These are phyloP conservation scores for Asobara japonica DNA, from an alignment of 1,140 invertebrate species.

Conservation along the genomic window DNA sequence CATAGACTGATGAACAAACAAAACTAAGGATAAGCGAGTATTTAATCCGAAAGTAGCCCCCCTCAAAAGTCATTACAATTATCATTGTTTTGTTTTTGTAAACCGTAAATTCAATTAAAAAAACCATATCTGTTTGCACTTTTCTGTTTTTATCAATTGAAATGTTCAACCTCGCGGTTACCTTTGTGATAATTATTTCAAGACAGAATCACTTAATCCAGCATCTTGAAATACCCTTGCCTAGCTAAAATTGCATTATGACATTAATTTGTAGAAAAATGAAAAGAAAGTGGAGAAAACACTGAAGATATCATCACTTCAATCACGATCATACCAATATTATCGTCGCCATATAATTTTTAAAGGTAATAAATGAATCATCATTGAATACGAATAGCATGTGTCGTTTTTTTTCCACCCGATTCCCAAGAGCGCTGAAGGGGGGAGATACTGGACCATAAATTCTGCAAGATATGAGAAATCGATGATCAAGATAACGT, in stretches of 20 bases:
- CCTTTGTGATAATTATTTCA: constrained; percentile 5
- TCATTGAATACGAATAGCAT: constrained; percentile 45
- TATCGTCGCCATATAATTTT: constrained; percentile 55
- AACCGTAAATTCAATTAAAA: no score
- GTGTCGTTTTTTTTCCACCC: not conserved
- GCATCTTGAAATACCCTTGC: constrained; percentile 8
- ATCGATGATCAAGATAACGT: no score
- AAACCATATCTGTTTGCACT: no score
- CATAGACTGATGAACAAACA: constrained; percentile 48
- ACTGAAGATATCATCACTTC: not conserved
- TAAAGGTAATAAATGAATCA: constrained; percentile 52
- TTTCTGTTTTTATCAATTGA: not conserved
- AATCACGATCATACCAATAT: constrained; percentile 35
- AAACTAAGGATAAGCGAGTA: constrained; percentile 43
- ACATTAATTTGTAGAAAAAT: not conserved
- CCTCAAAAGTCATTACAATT: no score
- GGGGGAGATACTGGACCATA: no score
- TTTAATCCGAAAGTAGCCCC: constrained; percentile 37
- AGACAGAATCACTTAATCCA: not conserved
- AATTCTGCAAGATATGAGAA: no score
- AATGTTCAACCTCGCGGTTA: not conserved
- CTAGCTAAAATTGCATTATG: not conserved
- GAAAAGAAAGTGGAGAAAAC: not conserved
- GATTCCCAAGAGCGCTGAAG: no score
- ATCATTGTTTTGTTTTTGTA: no score